Conservation (phyloP, 2,888 invertebrate genomes). For the Deroplatys truncata region DNA sequence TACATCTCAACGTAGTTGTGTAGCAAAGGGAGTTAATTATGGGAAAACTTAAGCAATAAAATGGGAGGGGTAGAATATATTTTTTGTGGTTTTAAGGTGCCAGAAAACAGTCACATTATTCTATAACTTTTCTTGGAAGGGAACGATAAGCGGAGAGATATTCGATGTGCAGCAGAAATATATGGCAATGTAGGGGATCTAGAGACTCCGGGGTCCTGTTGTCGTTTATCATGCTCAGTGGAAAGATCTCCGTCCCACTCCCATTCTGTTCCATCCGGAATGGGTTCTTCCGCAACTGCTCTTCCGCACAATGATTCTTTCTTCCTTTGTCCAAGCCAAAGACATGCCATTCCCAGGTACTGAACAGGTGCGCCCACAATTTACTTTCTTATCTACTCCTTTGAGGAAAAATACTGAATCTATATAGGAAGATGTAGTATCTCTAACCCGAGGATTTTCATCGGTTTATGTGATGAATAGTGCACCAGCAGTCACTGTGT, state of each 20-base stretch:
- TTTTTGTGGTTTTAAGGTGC: background rate
- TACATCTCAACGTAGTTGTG: no score
- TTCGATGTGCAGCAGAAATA: background rate
- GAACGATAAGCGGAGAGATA: background rate
- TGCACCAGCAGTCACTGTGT: no score
- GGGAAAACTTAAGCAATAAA: background rate
- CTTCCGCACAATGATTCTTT: background rate
- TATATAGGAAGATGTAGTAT: no score
- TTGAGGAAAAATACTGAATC: no score
- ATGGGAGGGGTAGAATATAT: background rate
- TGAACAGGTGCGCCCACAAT: background rate
- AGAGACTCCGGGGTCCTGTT: background rate
- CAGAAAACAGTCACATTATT: background rate
- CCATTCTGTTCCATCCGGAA: background rate
- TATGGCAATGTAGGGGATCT: background rate
- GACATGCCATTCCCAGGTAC: background rate
- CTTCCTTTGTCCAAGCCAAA: background rate
- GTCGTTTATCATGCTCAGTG: background rate
- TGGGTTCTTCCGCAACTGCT: background rate
- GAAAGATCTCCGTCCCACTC: background rate
- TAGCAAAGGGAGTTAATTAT: no score
- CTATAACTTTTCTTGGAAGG: background rate
- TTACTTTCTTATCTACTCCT: no score
- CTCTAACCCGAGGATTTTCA: no score
- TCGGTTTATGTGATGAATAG: no score